A percentile compares a stretch with the other conserved stretches of the same genome.
Evolutionary conservation across 2,113 vertebrate genomes (phyloP).

Genomic region (Trichechus manatus): DNA sequence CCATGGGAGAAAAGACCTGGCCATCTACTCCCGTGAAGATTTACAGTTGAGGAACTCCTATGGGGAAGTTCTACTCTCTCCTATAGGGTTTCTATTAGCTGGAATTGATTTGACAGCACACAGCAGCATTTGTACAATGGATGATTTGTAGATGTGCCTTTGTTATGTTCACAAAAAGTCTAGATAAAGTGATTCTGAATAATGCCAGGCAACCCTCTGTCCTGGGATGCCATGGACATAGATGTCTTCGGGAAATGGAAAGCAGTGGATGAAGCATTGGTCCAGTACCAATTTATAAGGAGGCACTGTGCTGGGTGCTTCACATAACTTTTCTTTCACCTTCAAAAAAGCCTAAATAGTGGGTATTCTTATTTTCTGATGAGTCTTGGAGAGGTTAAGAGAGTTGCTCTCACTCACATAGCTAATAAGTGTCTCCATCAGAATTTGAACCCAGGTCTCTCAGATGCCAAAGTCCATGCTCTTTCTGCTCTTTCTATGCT

Average conservation of each 20-base stretch:
- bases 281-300: not conserved
- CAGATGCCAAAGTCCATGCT: not conserved
- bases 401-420: not conserved
- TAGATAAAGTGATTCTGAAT: not conserved
- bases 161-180: not conserved
- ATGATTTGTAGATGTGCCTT: not conserved
- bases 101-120: too few species aligned
- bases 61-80: too few species aligned
- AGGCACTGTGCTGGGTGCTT: not conserved
- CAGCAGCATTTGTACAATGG: not conserved
- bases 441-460: not conserved
- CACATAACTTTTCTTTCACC: not conserved
- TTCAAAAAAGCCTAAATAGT: not conserved
- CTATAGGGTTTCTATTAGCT: too few species aligned
- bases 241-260: not conserved
- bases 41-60: too few species aligned
- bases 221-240: not conserved
- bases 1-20: not conserved
- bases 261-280: not conserved
- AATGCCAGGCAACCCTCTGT: not conserved
- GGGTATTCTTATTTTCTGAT: not conserved
- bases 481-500: not conserved
- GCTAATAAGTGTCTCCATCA: not conserved
- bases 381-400: not conserved
- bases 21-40: not conserved